These are phyloP conservation scores for Clunio marinus DNA, from an alignment of 2,888 invertebrate genomes.

Conservation along the genomic window DNA sequence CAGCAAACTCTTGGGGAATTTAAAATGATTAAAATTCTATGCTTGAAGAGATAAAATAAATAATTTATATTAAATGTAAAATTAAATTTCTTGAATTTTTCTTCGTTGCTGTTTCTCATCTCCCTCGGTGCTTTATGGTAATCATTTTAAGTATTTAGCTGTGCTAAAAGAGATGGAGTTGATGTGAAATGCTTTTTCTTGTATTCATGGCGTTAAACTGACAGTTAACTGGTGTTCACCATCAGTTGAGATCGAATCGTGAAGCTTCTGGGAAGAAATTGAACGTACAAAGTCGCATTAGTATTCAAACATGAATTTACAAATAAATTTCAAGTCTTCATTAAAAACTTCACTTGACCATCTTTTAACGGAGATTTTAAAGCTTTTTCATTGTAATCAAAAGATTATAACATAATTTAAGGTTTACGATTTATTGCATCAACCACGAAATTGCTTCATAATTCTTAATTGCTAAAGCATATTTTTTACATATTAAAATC, in stretches of 20 bases:
- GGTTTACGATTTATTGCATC: background rate
- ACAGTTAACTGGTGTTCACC: background rate
- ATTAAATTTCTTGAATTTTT: slow-evolving; percentile 41
- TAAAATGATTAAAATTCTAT: slow-evolving; percentile 41
- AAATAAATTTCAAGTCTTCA: no score
- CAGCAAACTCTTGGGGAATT: slow-evolving; percentile 39
- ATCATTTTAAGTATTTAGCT: background rate
- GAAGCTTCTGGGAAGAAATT: no score
- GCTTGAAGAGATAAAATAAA: slow-evolving; percentile 41
- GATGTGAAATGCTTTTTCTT: background rate
- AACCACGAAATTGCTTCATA: slow-evolving; percentile 13
- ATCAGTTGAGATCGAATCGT: background rate
- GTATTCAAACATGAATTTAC: no score
- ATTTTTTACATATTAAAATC: background rate
- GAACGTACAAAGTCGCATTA: no score
- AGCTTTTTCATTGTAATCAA: no score
- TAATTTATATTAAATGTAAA: slow-evolving; percentile 41
- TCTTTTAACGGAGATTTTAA: no score
- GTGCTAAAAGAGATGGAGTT: background rate
- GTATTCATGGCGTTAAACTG: background rate
- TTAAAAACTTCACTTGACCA: no score
- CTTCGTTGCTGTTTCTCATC: slow-evolving; percentile 15
- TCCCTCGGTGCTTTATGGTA: slow-evolving; percentile 19
- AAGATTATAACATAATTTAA: background rate
- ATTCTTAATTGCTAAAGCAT: slow-evolving; percentile 8